These are phyloP conservation scores for Alectura lathami DNA, from an alignment of 2,113 vertebrate species.

Conservation along the genomic window DNA sequence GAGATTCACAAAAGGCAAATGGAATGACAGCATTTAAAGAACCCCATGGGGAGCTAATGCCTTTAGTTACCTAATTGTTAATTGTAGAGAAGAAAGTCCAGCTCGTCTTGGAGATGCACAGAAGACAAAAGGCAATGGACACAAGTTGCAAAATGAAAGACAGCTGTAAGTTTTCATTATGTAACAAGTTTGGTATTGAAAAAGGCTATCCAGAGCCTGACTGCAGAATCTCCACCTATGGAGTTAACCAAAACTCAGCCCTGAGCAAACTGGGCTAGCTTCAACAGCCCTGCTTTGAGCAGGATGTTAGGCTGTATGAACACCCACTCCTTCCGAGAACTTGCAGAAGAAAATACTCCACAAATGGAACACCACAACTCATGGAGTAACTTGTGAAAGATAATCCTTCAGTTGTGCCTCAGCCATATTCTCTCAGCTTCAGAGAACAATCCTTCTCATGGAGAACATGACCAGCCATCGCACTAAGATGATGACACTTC, in stretches of 20 bases:
- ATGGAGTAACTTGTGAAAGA: neutral
- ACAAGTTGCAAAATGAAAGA: neutral
- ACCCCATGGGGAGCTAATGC: neutral
- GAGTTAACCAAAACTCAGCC: neutral
- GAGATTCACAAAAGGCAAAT: neutral
- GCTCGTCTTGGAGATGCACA: neutral
- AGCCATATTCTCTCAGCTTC: neutral
- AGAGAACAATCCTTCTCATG: neutral
- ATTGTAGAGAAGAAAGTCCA: neutral
- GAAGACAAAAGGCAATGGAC: neutral
- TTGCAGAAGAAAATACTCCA: neutral
- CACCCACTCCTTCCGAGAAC: neutral
- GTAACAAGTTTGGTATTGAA: neutral
- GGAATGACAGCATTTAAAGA: neutral
- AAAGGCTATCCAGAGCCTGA: neutral
- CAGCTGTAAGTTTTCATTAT: neutral
- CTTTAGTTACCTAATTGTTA: neutral
- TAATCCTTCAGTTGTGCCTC: neutral
- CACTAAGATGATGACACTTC: neutral
- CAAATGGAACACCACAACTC: neutral
- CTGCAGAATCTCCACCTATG: neutral
- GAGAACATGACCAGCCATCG: neutral
- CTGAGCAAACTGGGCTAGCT: neutral
- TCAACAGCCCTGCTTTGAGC: neutral
- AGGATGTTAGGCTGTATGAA: neutral